Base-by-base conservation (phyloP, 1,140 invertebrate species). In the Pemphigus obesinymphae region DNA sequence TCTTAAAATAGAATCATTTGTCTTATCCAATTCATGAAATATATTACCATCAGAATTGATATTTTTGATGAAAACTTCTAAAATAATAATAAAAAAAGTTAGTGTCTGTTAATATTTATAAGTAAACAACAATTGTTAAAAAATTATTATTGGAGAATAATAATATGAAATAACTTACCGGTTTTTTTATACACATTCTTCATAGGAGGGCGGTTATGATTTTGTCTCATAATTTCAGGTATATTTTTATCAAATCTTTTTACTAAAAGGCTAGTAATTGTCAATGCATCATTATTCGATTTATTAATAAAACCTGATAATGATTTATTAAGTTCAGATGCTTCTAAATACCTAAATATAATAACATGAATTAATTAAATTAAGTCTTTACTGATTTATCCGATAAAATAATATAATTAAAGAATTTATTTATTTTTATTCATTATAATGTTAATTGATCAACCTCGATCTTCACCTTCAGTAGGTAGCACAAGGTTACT, bases 181-280 rank as follows among this genome's bases (percentile, higher is more conserved):
- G 76, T 43, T 20, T 80, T 80, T 63, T 45, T 80, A 45, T 45
- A 80, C 20, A 80, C 8, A 80, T 29, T 43, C 63, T 34, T 15
- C 29, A 31, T 2, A 63, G 40, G 1, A 43, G 7, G 55, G 11
- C 26, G 37, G 2, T 29, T 2, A 45, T 29, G 11, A 31, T 29
- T 43, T 45, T 61, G 13, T 20, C 13, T 61, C 11, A 29, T 45
- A 20, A 29, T 23, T 31, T 13, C n/a, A 20, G 76, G 76, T 63
- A 80, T 43, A 80, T 0, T 45, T 43, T 80, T 63, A 17, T 80
- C 37, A n/a, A 45, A 63, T 43, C 76, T 34, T 26, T 45, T 23
- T 20, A 80, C 55, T 29, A 80, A 45, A 40, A 80, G 23, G 45
- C 76, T 80, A 31, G 76, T 61, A 6, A 63, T 63, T 61, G 23